Evolutionary conservation across 2,888 invertebrate species (phyloP).

Genomic region (Polymixis lichenea): DNA sequence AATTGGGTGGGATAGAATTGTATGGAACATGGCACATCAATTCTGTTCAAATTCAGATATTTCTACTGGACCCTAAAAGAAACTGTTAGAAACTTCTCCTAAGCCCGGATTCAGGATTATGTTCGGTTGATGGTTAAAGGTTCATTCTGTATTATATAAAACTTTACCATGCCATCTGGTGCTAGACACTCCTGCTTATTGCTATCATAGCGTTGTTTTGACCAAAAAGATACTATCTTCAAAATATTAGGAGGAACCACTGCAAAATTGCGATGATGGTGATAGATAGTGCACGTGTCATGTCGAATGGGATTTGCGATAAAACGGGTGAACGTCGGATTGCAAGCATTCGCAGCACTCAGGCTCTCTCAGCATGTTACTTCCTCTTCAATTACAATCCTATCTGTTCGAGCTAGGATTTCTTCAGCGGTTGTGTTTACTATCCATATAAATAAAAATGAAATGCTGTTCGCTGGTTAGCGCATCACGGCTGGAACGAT

Average conservation of each 20-base stretch:
- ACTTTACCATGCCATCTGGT: not conserved
- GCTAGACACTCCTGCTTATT: no score
- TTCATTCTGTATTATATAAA: no score
- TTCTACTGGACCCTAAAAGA: no score
- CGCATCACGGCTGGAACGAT: no score
- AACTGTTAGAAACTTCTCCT: not conserved
- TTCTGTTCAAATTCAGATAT: no score
- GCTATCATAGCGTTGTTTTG: not conserved
- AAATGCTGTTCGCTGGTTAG: no score
- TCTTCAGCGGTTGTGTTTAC: not conserved
- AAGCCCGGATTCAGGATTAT: not conserved
- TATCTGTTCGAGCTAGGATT: not conserved
- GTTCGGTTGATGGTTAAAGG: not conserved
- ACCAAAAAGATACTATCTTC: no score
- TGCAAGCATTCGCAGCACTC: constrained; percentile 10
- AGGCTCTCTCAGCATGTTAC: not conserved
- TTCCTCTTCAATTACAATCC: constrained; percentile 13
- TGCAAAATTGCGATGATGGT: constrained; percentile 27
- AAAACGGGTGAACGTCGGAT: constrained; percentile 25
- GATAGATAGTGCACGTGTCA: constrained; percentile 33
- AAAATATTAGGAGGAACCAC: constrained; percentile 4
- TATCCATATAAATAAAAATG: not conserved
- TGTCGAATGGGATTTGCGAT: constrained; percentile 34
- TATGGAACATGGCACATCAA: no score
- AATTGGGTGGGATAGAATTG: no score